Evolutionary conservation across 1,140 invertebrate genomes (phyloP).

Genomic region (Tetragonula clypearis): DNA sequence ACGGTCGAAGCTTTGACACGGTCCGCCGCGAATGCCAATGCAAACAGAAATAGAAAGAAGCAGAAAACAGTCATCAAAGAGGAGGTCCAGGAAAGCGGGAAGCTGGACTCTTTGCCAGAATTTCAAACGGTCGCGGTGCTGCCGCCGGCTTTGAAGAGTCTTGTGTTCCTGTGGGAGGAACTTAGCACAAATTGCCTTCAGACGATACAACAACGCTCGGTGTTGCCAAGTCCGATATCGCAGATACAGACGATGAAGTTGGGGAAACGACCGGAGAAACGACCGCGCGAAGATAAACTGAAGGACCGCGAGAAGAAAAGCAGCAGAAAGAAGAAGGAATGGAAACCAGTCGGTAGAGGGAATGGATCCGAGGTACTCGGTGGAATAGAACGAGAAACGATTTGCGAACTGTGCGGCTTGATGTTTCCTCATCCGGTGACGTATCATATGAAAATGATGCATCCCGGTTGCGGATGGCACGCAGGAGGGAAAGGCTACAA

Average conservation of each 20-base stretch:
- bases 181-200: slow-evolving; percentile 87
- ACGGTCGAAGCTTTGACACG: slow-evolving; percentile 89
- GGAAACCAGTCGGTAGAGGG: slow-evolving; percentile 74
- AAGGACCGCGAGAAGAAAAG: slow-evolving; percentile 82
- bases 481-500: slow-evolving; percentile 95
- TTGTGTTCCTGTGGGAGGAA: slow-evolving; percentile 94
- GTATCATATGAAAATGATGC: slow-evolving; percentile 94
- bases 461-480: slow-evolving; percentile 94
- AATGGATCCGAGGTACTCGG: slow-evolving; percentile 65
- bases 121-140: slow-evolving; percentile 87
- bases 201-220: slow-evolving; percentile 84
- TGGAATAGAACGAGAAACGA: slow-evolving; percentile 82
- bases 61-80: slow-evolving; percentile 84
- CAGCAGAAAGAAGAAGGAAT: slow-evolving; percentile 84
- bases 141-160: slow-evolving; percentile 92
- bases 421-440: slow-evolving; percentile 91
- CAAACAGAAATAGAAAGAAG: slow-evolving; percentile 85
- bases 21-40: slow-evolving; percentile 88
- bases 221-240: slow-evolving; percentile 79
- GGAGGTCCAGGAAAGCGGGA: slow-evolving; percentile 77
- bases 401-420: slow-evolving; percentile 94
- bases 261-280: slow-evolving; percentile 76
- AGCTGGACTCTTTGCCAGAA: slow-evolving; percentile 74
- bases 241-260: slow-evolving; percentile 79
- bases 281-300: slow-evolving; percentile 77